Evolutionary conservation across 2,888 invertebrate genomes (phyloP).

Genomic region (Caenorhabditis sulstoni): DNA sequence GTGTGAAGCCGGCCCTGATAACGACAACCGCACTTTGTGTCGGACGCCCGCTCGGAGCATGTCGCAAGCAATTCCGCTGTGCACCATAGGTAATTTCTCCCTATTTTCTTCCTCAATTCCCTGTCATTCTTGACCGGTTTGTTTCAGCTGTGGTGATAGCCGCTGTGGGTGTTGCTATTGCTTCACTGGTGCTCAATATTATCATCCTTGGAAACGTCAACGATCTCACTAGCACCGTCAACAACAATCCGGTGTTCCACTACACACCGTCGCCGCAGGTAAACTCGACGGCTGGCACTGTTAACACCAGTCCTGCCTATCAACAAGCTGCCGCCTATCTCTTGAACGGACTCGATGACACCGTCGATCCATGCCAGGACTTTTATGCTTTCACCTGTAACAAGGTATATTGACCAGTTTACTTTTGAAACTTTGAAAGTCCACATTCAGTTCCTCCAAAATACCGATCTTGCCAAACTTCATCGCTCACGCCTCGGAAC

Average conservation of each 20-base stretch:
- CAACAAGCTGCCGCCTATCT: conserved; percentile 57
- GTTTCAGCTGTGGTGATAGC: conserved; percentile 60
- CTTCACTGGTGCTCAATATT: conserved; percentile 69
- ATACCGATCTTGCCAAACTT: conserved; percentile 49
- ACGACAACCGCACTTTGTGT: conserved; percentile 35
- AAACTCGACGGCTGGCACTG: conserved; percentile 42
- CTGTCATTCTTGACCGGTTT: conserved; percentile 1
- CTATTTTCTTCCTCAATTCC: neutral
- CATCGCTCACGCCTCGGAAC: conserved; percentile 73
- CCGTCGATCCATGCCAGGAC: conserved; percentile 73
- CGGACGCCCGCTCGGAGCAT: conserved; percentile 40
- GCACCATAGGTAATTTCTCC: conserved; percentile 32
- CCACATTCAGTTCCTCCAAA: conserved; percentile 55
- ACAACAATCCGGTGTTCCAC: conserved; percentile 51
- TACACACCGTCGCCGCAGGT: conserved; percentile 54
- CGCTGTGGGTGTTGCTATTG: conserved; percentile 65
- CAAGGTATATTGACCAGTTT: conserved; percentile 28
- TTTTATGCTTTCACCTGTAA: conserved; percentile 72
- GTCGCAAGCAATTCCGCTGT: conserved; percentile 49
- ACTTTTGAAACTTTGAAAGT: neutral
- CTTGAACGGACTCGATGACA: conserved; percentile 72
- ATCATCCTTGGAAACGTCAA: conserved; percentile 68
- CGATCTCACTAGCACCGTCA: conserved; percentile 46
- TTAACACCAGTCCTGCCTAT: conserved; percentile 29
- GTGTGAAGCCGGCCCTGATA: conserved; percentile 14